Evolutionary conservation across 2,797 vertebrate species (phyloP).

Genomic region (Coendou prehensilis): DNA sequence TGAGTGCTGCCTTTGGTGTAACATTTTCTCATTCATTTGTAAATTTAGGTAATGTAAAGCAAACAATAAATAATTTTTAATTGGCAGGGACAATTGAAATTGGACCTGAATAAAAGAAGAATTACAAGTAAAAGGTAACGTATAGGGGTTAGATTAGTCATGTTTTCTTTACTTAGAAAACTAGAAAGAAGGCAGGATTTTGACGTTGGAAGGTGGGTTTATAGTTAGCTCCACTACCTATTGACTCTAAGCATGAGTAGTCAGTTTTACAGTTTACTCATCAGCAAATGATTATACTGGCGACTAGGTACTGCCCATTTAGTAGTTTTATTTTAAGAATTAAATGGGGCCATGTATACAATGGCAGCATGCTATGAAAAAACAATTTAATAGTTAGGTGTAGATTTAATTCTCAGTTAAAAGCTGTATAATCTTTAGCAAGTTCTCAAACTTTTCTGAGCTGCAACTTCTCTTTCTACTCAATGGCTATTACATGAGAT

Average conservation of each 20-base stretch:
- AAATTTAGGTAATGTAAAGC: neutral
- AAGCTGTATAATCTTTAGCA: neutral
- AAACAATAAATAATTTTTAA: neutral
- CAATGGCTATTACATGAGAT: neutral
- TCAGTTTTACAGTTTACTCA: neutral
- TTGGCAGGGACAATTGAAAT: neutral
- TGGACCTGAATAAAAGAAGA: neutral
- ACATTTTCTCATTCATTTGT: conserved; percentile 21
- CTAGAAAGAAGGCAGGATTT: neutral
- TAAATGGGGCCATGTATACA: neutral
- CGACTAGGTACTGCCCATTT: neutral
- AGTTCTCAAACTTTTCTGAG: neutral
- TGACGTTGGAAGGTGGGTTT: neutral
- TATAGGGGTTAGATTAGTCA: neutral
- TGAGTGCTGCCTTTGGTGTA: neutral
- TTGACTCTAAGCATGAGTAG: neutral
- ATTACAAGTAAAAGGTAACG: neutral
- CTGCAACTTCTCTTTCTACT: conserved; percentile 1
- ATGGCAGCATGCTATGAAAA: neutral
- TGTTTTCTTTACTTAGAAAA: neutral
- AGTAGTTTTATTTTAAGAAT: neutral
- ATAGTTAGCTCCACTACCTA: rapidly evolving
- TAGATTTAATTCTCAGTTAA: neutral
- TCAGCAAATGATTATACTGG: neutral
- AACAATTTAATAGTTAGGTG: neutral